These are phyloP conservation scores for Acanthurus lineatus DNA, from an alignment of 2,797 vertebrate genomes.

Conservation along the genomic window DNA sequence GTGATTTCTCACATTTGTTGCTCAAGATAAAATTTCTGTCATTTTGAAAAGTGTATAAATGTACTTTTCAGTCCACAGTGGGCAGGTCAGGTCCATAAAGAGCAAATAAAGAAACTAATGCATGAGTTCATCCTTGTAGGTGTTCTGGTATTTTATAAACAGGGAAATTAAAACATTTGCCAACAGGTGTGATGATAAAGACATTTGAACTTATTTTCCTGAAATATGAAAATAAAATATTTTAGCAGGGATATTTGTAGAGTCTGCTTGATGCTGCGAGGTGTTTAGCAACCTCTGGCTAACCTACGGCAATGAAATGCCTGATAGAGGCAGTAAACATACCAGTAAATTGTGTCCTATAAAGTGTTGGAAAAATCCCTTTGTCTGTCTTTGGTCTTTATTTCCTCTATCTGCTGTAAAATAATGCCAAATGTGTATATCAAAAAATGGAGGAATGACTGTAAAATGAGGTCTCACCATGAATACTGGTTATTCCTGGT, in stretches of 20 bases:
- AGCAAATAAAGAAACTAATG: no score
- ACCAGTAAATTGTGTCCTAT: neutral
- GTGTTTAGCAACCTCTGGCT: neutral
- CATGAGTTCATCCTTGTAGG: no score
- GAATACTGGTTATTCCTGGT: conserved; percentile 26
- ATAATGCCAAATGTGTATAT: neutral
- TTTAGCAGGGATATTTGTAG: neutral
- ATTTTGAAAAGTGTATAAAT: no score
- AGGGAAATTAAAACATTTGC: no score
- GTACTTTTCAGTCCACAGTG: no score
- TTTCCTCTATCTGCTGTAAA: neutral
- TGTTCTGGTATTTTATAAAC: no score
- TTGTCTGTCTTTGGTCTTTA: neutral
- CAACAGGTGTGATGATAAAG: no score
- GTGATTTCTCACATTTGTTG: no score
- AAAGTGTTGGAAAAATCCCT: neutral
- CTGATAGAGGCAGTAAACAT: neutral
- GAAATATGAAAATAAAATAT: neutral
- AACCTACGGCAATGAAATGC: neutral
- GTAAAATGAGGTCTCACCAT: conserved; percentile 63
- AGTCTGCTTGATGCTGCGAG: neutral
- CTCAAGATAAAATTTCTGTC: no score
- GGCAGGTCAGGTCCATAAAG: no score
- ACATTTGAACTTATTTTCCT: neutral
- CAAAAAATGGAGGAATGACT: neutral